phyloP scores from a whole-genome alignment of 2,113 vertebrate species.

The Mastomys natalensis region DNA sequence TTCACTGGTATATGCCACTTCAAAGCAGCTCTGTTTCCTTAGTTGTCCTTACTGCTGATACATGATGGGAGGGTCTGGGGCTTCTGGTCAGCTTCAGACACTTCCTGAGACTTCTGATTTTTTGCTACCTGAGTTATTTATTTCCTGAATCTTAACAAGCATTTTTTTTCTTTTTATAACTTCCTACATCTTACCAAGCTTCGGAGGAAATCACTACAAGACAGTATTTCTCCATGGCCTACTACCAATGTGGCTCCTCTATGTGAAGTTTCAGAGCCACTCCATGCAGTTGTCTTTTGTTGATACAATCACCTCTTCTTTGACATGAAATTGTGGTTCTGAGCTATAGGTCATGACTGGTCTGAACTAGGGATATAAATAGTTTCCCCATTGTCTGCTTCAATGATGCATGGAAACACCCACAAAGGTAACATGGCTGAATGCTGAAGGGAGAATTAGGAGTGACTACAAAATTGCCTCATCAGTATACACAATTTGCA shows the following conservation, averaged over 20 bases:
- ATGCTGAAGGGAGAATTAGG: not conserved
- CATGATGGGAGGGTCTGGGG: too few relatives aligned
- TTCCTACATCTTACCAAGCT: too few relatives aligned
- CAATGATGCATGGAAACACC: not conserved
- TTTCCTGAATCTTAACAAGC: too few relatives aligned
- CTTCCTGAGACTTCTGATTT: too few relatives aligned
- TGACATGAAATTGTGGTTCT: not conserved
- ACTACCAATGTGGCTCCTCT: not conserved
- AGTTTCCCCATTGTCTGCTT: rapidly evolving
- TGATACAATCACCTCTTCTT: not conserved
- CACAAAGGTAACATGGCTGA: not conserved
- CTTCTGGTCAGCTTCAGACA: too few relatives aligned
- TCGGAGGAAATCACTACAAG: not conserved
- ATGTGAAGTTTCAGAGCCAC: rapidly evolving
- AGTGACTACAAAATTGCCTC: not conserved
- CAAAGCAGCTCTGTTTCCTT: too few relatives aligned
- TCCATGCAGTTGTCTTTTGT: not conserved
- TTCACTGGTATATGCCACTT: too few relatives aligned
- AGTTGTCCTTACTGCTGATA: too few relatives aligned
- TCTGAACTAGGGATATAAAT: not conserved
- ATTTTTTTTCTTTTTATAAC: too few relatives aligned
- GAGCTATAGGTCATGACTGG: not conserved
- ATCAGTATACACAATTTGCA: not conserved
- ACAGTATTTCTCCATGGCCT: not conserved
- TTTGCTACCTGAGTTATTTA: too few relatives aligned